Base-by-base conservation (phyloP, 2,888 invertebrate species). In the Timema cristinae region DNA sequence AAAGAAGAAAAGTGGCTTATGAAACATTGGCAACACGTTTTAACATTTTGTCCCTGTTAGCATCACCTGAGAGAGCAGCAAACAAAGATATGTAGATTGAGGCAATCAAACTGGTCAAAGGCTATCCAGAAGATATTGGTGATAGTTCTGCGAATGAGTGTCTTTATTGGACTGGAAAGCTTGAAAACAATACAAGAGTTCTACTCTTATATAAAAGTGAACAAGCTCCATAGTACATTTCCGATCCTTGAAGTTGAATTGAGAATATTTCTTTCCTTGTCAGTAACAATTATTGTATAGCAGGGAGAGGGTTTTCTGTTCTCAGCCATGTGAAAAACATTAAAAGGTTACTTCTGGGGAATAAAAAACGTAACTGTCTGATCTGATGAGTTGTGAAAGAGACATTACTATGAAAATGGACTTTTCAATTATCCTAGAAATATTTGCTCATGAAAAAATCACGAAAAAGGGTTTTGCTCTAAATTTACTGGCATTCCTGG, bases 151-250 rank as follows among this genome's bases (percentile, higher is more conserved):
- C 59, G 7, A 59, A 59, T 59, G 13, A 59, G 59, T 59, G 59
- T 59, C 15, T 59, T 59, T 59, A 32, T 59, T 59, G 59, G 32
- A n/a, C 15, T 11, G 59, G 59, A 59, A 59, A 59, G 32, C 59
- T 59, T 59, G 59, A 59, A 59, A 59, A 59, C 59, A 59, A 59
- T 59, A n/a, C 59, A 15, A 59, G 59, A 59, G 59, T 59, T 59
- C 8, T 59, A 59, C 8, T 59, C 59, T 59, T 59, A 56, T 11
- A 52, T 52, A 52, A 52, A 52, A 52, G 11, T 16, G 15, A n/a
- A 59, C 6, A 59, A 5, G 8, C 59, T 59, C 59, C 13, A 56
- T n/a, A 7, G 59, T n/a, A 59, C 59, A 59, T 59, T 59, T 59
- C 15, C 59, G 32, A 59, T 13, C 59, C 13, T n/a, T 32, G 59